Evolutionary conservation across 2,113 vertebrate genomes (phyloP).

Genomic region (Ancistrus triradiatus): DNA sequence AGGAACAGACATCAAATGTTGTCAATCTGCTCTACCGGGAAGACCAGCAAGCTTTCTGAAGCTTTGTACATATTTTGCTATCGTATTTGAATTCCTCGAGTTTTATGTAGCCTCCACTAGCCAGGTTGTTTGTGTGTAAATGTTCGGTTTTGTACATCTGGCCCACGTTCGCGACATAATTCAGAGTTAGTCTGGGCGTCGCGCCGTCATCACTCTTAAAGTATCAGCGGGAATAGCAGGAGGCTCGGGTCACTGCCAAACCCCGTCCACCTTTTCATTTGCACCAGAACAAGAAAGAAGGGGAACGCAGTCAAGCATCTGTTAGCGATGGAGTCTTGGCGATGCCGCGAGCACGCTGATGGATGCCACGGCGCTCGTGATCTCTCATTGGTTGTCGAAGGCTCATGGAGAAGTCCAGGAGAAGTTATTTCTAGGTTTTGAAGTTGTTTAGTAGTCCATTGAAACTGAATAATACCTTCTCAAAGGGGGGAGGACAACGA

Average conservation of each 20-base stretch:
- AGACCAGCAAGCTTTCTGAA: too few species aligned
- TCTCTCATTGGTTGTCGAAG: neutral
- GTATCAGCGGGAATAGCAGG: slow-evolving; percentile 35
- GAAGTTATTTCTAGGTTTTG: neutral
- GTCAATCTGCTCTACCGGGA: too few species aligned
- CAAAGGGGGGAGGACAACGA: too few species aligned
- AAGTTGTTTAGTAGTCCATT: too few species aligned
- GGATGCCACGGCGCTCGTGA: neutral
- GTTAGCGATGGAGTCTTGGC: neutral
- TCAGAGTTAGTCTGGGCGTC: slow-evolving; percentile 2
- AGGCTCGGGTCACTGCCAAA: slow-evolving; percentile 30
- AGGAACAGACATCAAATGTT: too few species aligned
- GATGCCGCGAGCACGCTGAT: neutral
- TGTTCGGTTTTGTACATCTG: neutral
- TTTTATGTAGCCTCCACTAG: too few species aligned
- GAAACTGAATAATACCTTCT: too few species aligned
- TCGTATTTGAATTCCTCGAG: too few species aligned
- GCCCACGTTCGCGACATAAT: neutral
- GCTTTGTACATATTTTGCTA: too few species aligned
- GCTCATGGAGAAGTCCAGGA: neutral
- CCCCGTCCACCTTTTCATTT: slow-evolving; percentile 6
- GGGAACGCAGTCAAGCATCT: neutral
- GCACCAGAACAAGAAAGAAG: neutral
- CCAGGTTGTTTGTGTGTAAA: too few species aligned
- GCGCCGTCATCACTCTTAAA: slow-evolving; percentile 30